Conservation (phyloP, 1,140 invertebrate species). For the Drosophila lini region DNA sequence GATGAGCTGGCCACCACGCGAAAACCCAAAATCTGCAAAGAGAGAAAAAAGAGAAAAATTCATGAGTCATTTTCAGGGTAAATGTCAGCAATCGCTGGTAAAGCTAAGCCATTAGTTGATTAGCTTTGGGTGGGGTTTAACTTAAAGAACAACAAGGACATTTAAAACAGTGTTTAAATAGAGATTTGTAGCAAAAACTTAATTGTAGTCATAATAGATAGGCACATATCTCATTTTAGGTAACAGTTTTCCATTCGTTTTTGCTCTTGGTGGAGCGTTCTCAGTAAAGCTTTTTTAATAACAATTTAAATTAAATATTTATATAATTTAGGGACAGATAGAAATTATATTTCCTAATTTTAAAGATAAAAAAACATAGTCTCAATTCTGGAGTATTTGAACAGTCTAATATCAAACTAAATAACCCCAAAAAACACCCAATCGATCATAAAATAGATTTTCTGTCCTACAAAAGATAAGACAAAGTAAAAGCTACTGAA, state of each 20-base stretch:
- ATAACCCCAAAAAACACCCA: neutral
- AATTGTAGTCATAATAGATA: neutral
- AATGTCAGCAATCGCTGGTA: neutral
- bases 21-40: constrained; percentile 90
- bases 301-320: neutral
- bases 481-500: neutral
- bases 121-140: neutral
- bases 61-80: constrained; percentile 10
- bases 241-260: neutral
- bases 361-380: neutral
- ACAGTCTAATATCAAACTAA: neutral
- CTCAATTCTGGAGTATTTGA: neutral
- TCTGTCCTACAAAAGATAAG: neutral
- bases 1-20: constrained; percentile 94
- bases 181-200: neutral
- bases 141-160: too few species aligned
- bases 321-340: neutral
- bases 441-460: constrained; percentile 7
- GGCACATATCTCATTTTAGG: neutral
- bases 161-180: neutral
- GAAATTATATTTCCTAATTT: neutral
- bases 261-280: neutral
- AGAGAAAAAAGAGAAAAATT: neutral
- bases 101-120: constrained; percentile 1
- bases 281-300: neutral